Percentiles rank a stretch among this genome's conserved stretches.
phyloP scores from a whole-genome alignment of 2,113 vertebrate species.

The Pteruthius melanotis region DNA sequence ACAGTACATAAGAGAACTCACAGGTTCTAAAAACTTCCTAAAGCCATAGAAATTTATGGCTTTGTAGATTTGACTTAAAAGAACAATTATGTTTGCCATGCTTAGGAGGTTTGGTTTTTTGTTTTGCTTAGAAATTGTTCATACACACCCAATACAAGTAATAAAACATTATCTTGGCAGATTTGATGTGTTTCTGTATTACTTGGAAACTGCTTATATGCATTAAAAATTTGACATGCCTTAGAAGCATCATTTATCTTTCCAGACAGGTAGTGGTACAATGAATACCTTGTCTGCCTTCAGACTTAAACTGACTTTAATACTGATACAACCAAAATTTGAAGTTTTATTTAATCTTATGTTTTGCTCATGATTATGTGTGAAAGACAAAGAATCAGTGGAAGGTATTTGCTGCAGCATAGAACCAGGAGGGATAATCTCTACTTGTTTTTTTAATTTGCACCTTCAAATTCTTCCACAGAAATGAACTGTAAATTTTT shows the following conservation, averaged over 20 bases:
- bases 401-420: neutral
- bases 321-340: neutral
- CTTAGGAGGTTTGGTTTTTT: neutral
- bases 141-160: neutral
- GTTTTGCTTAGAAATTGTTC: neutral
- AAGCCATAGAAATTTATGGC: neutral
- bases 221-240: neutral
- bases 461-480: neutral
- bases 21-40: neutral
- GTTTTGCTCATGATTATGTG: neutral
- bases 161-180: neutral
- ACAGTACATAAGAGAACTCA: neutral
- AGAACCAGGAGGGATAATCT: neutral
- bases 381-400: neutral
- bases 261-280: neutral
- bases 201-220: neutral
- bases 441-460: neutral
- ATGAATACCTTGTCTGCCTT: neutral
- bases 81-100: neutral
- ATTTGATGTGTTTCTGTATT: neutral
- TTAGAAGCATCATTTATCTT: neutral
- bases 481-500: neutral
- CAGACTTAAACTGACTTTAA: neutral
- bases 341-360: neutral
- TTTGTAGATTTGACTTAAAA: neutral